Base-by-base conservation (phyloP, 2,797 vertebrate genomes). In the Nothura maculosa region DNA sequence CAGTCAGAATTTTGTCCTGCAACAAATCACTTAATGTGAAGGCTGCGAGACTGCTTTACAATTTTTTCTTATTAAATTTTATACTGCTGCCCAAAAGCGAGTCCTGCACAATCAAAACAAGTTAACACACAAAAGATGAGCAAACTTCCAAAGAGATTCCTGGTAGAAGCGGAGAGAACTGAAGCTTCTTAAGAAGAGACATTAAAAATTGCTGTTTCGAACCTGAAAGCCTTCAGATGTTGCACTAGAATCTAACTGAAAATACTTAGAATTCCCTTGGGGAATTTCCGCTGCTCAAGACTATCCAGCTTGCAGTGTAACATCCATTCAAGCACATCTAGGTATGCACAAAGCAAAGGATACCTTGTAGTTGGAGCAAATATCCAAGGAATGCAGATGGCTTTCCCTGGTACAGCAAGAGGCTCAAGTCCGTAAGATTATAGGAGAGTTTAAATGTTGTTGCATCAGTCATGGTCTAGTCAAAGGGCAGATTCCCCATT, bases 281-380 rank as follows among this genome's bases (percentile, higher is more conserved):
- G 83, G 89, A 87, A 93, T 79, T 88, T 75, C 76, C 54, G 55
- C 70, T 85, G n/a, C 82, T 80, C 69, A 81, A 76, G 58, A 82
- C 58, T 87, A 85, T 45, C 43, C 73, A 24, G 20, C 38, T 62
- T 81, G 54, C 38, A 61, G 75, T 77, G 70, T 6, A 67, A 81
- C 67, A 94, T 43, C 42, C 81, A 79, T 4, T 17, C 0, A 74
- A 64, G 58, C 19, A 87, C 11, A 67, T 20, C 28, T 42, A 92
- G 30, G 52, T 74, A 81, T 12, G 40, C 48, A 88, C 40, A 92
- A 85, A 34, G 27, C 34, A 90, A 78, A 83, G 48, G 85, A 9
- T 32, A 84, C 72, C 34, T 68, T 90, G 72, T n/a, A 92, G 7
- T 1, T 66, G 34, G 11, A 80, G 25, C 25, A 86, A 87, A 64